Evolutionary conservation across 2,113 vertebrate genomes (phyloP).

Genomic region (Brachirus orientalis): DNA sequence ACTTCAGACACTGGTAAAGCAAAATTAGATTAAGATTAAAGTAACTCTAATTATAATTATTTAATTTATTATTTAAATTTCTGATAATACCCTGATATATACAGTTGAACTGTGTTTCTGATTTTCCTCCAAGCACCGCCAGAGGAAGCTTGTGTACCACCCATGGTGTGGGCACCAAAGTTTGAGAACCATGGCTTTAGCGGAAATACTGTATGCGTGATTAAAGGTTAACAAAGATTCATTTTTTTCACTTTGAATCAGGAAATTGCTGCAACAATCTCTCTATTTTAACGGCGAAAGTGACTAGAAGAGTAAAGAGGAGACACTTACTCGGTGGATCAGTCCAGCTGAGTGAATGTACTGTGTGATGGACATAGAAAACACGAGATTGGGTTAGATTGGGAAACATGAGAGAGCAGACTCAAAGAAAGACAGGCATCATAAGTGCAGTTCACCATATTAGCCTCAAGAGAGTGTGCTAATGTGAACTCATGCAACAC

Average conservation of each 20-base stretch:
- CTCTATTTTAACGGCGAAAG: conserved; percentile 7
- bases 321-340: conserved; percentile 93
- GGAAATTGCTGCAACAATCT: not conserved
- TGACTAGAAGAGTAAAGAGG: conserved; percentile 17
- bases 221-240: too few species aligned
- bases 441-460: conserved; percentile 52
- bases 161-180: too few species aligned
- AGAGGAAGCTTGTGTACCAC: too few species aligned
- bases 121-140: too few species aligned
- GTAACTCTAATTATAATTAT: too few species aligned
- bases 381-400: conserved; percentile 9
- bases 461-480: conserved; percentile 28
- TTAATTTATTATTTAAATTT: too few species aligned
- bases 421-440: conserved; percentile 50
- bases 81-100: too few species aligned
- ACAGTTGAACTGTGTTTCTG: too few species aligned
- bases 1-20: too few species aligned
- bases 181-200: too few species aligned
- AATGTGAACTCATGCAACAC: not conserved
- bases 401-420: conserved; percentile 6
- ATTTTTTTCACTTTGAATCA: not conserved
- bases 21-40: too few species aligned
- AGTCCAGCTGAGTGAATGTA: conserved; percentile 98
- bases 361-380: conserved; percentile 70
- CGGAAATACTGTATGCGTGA: not conserved